Percentiles rank a stretch among this genome's conserved stretches.
phyloP scores from a whole-genome alignment of 2,797 vertebrate species.

The Clamator glandarius region DNA sequence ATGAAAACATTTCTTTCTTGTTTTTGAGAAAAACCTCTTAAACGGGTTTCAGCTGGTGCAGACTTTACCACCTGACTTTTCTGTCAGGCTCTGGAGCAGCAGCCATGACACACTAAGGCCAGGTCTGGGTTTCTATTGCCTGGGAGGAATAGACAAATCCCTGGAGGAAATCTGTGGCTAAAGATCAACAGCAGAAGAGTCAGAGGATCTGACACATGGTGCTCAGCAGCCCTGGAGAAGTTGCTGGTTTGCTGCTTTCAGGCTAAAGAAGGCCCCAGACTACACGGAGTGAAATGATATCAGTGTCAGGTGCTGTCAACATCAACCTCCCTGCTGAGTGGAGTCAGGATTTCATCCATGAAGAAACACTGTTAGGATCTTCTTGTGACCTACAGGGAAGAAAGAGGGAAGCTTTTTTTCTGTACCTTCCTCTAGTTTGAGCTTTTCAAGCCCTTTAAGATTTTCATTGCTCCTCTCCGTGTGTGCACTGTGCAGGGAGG shows the following conservation, averaged over 20 bases:
- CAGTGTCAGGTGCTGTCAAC: neutral
- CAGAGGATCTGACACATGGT: neutral
- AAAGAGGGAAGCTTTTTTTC: neutral
- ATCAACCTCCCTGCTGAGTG: neutral
- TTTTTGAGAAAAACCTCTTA: neutral
- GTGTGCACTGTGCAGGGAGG: neutral
- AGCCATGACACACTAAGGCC: accelerated
- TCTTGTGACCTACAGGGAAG: neutral
- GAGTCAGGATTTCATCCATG: neutral
- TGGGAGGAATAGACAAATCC: neutral
- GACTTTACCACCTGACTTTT: neutral
- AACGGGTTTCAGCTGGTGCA: neutral
- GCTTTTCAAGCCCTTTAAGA: neutral
- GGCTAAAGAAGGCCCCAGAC: neutral
- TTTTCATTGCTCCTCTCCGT: slow-evolving; percentile 23
- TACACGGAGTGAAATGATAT: neutral
- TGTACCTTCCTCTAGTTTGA: neutral
- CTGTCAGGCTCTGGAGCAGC: neutral
- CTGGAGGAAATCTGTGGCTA: neutral
- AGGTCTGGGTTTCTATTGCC: neutral
- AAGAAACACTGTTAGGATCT: neutral
- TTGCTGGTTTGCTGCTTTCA: neutral
- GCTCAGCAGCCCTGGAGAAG: neutral
- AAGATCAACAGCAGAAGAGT: neutral
- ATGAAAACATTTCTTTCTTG: neutral